Conservation (phyloP, 2,113 vertebrate species). For the Corythoichthys haematopterus region DNA sequence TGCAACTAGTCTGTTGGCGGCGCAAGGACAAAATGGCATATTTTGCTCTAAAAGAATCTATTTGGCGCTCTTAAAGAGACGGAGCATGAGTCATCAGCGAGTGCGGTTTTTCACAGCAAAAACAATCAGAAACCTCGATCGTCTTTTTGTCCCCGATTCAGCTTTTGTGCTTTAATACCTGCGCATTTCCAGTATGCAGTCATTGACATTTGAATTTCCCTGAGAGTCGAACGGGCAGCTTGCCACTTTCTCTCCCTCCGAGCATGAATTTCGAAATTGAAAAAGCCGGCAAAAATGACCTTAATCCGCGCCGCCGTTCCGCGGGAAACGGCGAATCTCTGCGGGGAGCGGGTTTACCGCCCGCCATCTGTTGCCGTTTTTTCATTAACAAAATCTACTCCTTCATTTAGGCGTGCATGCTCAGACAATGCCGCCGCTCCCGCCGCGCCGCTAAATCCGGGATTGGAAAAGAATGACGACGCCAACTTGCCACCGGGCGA, state of each 20-base stretch:
- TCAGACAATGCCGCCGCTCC: slow-evolving; percentile 66
- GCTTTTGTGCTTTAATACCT: slow-evolving; percentile 48
- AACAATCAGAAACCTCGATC: slow-evolving; percentile 26
- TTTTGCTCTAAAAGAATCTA: background rate
- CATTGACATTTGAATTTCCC: slow-evolving; percentile 67
- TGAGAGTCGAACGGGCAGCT: slow-evolving; percentile 50
- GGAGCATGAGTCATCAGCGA: slow-evolving; percentile 27
- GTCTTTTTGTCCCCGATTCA: slow-evolving; percentile 4
- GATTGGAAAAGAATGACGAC: slow-evolving; percentile 63
- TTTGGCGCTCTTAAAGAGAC: slow-evolving; percentile 16
- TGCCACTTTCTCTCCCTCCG: slow-evolving; percentile 55
- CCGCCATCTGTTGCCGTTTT: slow-evolving; percentile 74
- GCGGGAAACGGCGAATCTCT: slow-evolving; percentile 60
- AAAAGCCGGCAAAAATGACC: slow-evolving; percentile 71
- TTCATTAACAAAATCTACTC: slow-evolving; percentile 75
- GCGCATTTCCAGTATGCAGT: slow-evolving; percentile 60
- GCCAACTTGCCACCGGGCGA: slow-evolving; percentile 51
- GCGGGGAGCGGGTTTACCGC: slow-evolving; percentile 62
- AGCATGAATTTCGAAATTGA: slow-evolving; percentile 70
- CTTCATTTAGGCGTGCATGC: slow-evolving; percentile 65
- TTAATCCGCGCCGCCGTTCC: slow-evolving; percentile 67
- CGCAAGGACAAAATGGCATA: slow-evolving; percentile 39
- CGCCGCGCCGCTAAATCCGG: slow-evolving; percentile 57
- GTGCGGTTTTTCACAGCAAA: slow-evolving; percentile 23
- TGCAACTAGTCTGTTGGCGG: slow-evolving; percentile 14